Evolutionary conservation across 1,140 invertebrate genomes (phyloP).

Genomic region (Oscheius sp.): DNA sequence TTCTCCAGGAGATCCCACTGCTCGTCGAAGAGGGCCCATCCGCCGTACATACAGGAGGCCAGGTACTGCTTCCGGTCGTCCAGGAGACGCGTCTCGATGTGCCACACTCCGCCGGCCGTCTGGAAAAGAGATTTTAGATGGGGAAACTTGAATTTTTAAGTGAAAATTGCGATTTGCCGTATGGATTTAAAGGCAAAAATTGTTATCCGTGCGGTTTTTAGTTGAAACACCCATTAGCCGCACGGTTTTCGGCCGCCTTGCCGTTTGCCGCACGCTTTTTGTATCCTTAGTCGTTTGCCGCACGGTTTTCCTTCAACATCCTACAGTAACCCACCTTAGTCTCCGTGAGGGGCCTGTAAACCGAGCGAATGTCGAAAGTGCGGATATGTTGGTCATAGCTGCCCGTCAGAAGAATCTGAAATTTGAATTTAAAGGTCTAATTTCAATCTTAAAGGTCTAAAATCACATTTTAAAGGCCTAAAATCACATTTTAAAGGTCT

Average conservation of each 20-base stretch:
- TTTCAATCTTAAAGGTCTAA: slow-evolving; percentile 7
- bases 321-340: slow-evolving; percentile 19
- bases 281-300: too few relatives aligned
- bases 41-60: slow-evolving; percentile 39
- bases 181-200: background rate
- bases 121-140: slow-evolving; percentile 15
- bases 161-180: background rate
- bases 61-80: slow-evolving; percentile 1
- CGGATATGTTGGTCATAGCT: slow-evolving; percentile 32
- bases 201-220: too few relatives aligned
- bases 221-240: too few relatives aligned
- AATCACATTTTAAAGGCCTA: background rate
- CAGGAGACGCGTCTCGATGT: slow-evolving; percentile 3
- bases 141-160: background rate
- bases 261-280: too few relatives aligned
- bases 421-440: background rate
- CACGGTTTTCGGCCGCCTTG: too few relatives aligned
- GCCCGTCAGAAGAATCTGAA: slow-evolving; percentile 9
- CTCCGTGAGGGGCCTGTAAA: slow-evolving; percentile 8
- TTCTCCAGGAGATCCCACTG: slow-evolving; percentile 3
- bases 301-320: too few relatives aligned
- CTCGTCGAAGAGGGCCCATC: slow-evolving; percentile 26
- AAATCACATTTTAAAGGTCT: too few relatives aligned
- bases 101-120: slow-evolving; percentile 34
- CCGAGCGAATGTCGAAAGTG: slow-evolving; percentile 9